Base-by-base conservation (phyloP, 2,888 invertebrate species). In the Smittia aterrima region DNA sequence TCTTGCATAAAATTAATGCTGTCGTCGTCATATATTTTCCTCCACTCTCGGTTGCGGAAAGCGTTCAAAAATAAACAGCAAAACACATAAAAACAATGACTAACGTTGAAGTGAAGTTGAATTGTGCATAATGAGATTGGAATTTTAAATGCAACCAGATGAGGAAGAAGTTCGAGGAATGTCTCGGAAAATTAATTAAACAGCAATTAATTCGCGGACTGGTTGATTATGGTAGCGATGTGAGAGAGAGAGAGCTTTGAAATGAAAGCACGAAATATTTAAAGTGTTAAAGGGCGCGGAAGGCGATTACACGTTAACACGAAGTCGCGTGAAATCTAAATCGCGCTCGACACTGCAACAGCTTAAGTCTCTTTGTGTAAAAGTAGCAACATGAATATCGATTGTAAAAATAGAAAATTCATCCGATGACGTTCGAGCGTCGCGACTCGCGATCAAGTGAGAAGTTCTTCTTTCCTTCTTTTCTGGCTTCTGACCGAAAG, bases 351-450 rank as follows among this genome's bases (percentile, higher is more conserved):
- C n/a, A n/a, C n/a, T n/a, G n/a, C n/a, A n/a, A n/a, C n/a, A n/a
- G n/a, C n/a, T n/a, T n/a, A n/a, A n/a, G n/a, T n/a, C n/a, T n/a
- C n/a, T n/a, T n/a, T n/a, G n/a, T n/a, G n/a, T n/a, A n/a, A n/a
- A n/a, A n/a, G n/a, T n/a, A 16, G 16, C 38, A 38, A 11, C 38
- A 38, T 20, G 2, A 62, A 62, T 25, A 62, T 62, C 62, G 62
- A 62, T 62, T 62, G 62, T 62, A 47, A 47, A 47, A 47, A 47
- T 47, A 47, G 47, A 47, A 47, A 47, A 47, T 38, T 38, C 38
- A 38, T 11, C 3, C 47, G 47, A 4, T 47, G 47, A 47, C 47
- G 47, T 47, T 13, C 4, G 7, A 13, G 13, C 47, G 47, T 47
- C 13, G 47, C 13, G 16, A 47, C 7, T 47, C 16, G 38, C 38